These are phyloP conservation scores for Boloria euphrosyne DNA, from an alignment of 2,888 invertebrate species.

Conservation along the genomic window DNA sequence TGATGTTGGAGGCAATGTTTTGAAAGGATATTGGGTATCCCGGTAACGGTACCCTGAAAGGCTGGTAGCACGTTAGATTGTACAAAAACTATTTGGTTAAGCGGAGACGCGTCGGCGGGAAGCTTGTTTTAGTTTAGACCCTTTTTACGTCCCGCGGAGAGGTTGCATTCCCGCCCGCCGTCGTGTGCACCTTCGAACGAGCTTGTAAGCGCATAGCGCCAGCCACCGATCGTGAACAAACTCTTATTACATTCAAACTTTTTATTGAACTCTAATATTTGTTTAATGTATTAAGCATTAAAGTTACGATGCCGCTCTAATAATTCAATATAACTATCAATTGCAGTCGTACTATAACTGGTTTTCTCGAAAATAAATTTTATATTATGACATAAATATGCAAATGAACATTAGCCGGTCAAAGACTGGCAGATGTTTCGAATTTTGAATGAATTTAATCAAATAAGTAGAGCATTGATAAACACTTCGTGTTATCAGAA, in stretches of 20 bases:
- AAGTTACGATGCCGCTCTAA: background rate
- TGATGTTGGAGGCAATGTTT: conserved; percentile 1
- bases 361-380: conserved; percentile 15
- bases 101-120: conserved; percentile 66
- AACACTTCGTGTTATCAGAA: conserved; percentile 61
- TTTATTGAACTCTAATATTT: background rate
- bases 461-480: conserved; percentile 62
- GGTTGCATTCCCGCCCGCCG: conserved; percentile 69
- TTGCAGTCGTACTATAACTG: background rate
- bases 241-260: conserved; percentile 21
- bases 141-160: conserved; percentile 70
- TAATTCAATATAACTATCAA: background rate
- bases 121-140: conserved; percentile 63
- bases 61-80: conserved; percentile 29
- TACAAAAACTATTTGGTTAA: conserved; percentile 58
- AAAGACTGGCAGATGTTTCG: conserved; percentile 9
- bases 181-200: conserved; percentile 47
- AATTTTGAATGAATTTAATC: conserved; percentile 15
- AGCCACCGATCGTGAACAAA: conserved; percentile 34
- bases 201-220: conserved; percentile 46
- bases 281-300: background rate
- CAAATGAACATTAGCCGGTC: conserved; percentile 25
- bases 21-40: conserved; percentile 14
- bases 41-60: conserved; percentile 26
- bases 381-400: conserved; percentile 10